phyloP scores from a whole-genome alignment of 2,888 invertebrate genomes.

The Leptopilina drosophilae region DNA sequence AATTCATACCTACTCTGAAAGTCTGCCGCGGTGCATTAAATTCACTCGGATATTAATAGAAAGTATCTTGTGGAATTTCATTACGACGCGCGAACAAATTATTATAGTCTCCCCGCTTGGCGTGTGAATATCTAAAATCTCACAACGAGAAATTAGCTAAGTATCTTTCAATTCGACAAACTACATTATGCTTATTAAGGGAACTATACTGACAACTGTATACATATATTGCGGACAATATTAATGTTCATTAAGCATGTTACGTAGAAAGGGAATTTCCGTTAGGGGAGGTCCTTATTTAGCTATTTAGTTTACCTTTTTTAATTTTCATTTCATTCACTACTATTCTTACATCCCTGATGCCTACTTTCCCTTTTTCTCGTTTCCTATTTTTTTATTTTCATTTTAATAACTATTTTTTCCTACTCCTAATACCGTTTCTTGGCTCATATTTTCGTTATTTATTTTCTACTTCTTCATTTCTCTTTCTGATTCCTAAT shows the following conservation, averaged over 20 bases:
- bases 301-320: too few species aligned
- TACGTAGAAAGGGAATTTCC: too few species aligned
- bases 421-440: too few species aligned
- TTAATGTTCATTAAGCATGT: neutral
- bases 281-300: too few species aligned
- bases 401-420: too few species aligned
- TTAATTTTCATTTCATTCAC: too few species aligned
- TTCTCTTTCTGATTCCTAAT: too few species aligned
- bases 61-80: constrained; percentile 35
- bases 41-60: constrained; percentile 38
- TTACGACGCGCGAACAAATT: constrained; percentile 35
- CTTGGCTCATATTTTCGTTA: too few species aligned
- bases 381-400: too few species aligned
- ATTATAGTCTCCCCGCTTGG: constrained; percentile 22
- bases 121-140: constrained; percentile 34
- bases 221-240: neutral
- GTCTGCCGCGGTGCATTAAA: constrained; percentile 38
- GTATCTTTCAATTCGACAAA: constrained; percentile 32
- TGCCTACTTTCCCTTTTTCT: too few species aligned
- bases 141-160: constrained; percentile 14
- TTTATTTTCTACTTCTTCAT: too few species aligned
- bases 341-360: too few species aligned
- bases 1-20: constrained; percentile 37
- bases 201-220: constrained; percentile 13
- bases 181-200: neutral